phyloP scores from a whole-genome alignment of 2,888 invertebrate genomes.

The Rapana venosa region DNA sequence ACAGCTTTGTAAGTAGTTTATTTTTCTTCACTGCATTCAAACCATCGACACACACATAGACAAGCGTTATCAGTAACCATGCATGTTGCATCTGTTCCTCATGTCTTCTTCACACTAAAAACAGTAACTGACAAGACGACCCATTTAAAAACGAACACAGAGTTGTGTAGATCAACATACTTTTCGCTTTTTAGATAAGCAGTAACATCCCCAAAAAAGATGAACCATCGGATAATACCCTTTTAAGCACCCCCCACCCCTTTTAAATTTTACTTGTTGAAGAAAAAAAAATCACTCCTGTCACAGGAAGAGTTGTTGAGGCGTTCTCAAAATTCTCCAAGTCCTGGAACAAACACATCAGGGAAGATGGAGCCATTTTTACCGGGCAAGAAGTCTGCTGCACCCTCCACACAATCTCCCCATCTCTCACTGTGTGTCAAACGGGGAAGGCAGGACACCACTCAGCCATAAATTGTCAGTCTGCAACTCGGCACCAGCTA shows the following conservation, averaged over 20 bases:
- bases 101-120: too few relatives aligned
- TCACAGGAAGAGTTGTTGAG: neutral
- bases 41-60: too few relatives aligned
- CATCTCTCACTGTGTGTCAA: constrained; percentile 22
- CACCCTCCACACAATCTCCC: neutral
- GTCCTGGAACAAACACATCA: constrained; percentile 15
- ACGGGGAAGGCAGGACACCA: constrained; percentile 15
- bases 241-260: neutral
- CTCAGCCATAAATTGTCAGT: constrained; percentile 26
- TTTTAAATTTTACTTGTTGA: neutral
- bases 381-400: neutral
- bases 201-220: neutral
- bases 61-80: too few relatives aligned
- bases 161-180: neutral
- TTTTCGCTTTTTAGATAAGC: neutral
- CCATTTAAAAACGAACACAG: too few relatives aligned
- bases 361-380: constrained; percentile 21
- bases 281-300: too few relatives aligned
- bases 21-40: too few relatives aligned
- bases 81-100: too few relatives aligned
- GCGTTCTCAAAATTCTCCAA: neutral
- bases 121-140: too few relatives aligned
- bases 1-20: too few relatives aligned
- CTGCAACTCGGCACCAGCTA: neutral
- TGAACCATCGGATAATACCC: neutral